Percentiles rank a stretch among this genome's conserved stretches.
Evolutionary conservation across 1,140 invertebrate species (phyloP).

Genomic region (Lepidostoma basale): DNA sequence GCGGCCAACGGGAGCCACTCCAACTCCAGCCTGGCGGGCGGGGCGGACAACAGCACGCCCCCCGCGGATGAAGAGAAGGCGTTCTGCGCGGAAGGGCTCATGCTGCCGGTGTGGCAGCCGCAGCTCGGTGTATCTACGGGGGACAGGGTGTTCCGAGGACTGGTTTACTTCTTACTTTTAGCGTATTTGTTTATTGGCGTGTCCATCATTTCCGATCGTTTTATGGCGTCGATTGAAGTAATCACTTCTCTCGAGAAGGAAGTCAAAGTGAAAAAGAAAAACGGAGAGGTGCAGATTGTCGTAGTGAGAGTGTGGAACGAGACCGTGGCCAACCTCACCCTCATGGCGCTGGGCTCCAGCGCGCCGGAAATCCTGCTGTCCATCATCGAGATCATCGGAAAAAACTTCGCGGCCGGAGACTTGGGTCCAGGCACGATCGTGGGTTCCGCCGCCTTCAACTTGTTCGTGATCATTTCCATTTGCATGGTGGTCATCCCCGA

Average conservation of each 20-base stretch:
- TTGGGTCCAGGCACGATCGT: slow-evolving; percentile 97
- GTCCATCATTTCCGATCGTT: slow-evolving; percentile 97
- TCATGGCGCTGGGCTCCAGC: slow-evolving; percentile 99
- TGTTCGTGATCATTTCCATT: slow-evolving; percentile 97
- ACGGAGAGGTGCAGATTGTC: slow-evolving; percentile 87
- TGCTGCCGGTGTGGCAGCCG: slow-evolving; percentile 85
- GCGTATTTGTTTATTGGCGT: slow-evolving; percentile 97
- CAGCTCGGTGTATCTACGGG: slow-evolving; percentile 72
- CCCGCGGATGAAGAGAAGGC: slow-evolving; percentile 50
- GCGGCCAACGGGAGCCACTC: slow-evolving; percentile 49
- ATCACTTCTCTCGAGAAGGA: slow-evolving; percentile 97
- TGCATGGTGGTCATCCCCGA: slow-evolving; percentile 93
- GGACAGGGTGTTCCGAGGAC: slow-evolving; percentile 77
- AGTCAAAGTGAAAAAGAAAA: slow-evolving; percentile 83
- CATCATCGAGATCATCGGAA: slow-evolving; percentile 94
- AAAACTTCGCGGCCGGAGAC: slow-evolving; percentile 93
- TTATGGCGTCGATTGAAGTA: slow-evolving; percentile 99
- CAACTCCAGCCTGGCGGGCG: slow-evolving; percentile 49
- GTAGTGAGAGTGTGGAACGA: slow-evolving; percentile 93
- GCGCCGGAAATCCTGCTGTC: slow-evolving; percentile 98
- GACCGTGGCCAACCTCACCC: slow-evolving; percentile 97
- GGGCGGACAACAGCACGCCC: slow-evolving; percentile 52
- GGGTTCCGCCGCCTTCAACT: slow-evolving; percentile 98
- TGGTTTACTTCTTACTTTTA: slow-evolving; percentile 89
- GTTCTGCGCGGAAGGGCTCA: slow-evolving; percentile 76